phyloP scores from a whole-genome alignment of 2,888 invertebrate species.

The Phortica magna region DNA sequence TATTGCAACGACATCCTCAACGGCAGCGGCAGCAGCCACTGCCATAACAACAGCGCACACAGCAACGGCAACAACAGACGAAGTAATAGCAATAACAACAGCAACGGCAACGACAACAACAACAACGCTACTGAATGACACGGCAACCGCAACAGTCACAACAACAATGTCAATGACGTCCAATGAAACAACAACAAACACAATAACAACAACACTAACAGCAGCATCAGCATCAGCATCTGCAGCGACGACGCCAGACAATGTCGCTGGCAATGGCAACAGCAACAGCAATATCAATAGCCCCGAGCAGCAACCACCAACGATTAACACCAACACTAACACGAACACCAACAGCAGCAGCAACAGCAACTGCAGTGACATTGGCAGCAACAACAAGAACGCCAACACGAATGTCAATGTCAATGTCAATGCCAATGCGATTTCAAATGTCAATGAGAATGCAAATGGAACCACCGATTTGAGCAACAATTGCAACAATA shows the following conservation, averaged over 20 bases:
- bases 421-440: constrained; percentile 36
- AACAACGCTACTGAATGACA: background rate
- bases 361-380: constrained; percentile 31
- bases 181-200: background rate
- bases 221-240: background rate
- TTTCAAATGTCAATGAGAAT: constrained; percentile 37
- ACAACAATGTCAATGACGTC: background rate
- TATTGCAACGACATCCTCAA: constrained; percentile 39
- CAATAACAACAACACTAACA: constrained; percentile 23
- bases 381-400: constrained; percentile 36
- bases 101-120: background rate
- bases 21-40: constrained; percentile 32
- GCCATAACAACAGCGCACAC: constrained; percentile 19
- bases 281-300: constrained; percentile 50
- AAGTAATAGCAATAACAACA: constrained; percentile 40
- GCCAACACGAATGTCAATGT: constrained; percentile 43
- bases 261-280: constrained; percentile 35
- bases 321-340: constrained; percentile 40
- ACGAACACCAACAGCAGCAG: constrained; percentile 36
- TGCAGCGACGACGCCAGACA: constrained; percentile 12
- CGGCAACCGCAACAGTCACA: constrained; percentile 18
- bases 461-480: constrained; percentile 43
- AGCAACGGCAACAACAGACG: constrained; percentile 46
- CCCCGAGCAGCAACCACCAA: constrained; percentile 34
- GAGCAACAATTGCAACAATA: constrained; percentile 35